Percentiles rank a stretch among this genome's conserved stretches.
phyloP scores from a whole-genome alignment of 2,797 vertebrate species.

The Premnoplex brunnescens region DNA sequence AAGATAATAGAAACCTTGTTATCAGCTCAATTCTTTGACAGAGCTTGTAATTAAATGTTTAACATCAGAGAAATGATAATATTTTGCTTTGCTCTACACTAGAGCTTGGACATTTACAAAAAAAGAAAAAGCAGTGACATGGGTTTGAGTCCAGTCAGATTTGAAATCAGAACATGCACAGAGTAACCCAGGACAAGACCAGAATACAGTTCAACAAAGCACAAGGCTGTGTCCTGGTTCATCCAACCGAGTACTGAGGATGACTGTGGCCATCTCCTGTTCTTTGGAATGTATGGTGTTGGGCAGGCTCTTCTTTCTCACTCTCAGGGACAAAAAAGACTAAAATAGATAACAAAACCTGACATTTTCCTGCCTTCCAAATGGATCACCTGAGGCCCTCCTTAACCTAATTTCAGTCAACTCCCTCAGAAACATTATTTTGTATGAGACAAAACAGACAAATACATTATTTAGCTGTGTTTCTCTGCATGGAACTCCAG shows the following conservation, averaged over 20 bases:
- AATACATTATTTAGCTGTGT: neutral
- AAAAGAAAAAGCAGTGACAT: neutral
- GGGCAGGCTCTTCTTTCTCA: neutral
- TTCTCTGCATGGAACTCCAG: neutral
- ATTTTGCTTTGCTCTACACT: neutral
- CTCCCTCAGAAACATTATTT: neutral
- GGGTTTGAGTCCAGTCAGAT: neutral
- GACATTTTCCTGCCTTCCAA: neutral
- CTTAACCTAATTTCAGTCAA: neutral
- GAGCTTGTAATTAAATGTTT: neutral
- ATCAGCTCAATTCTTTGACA: neutral
- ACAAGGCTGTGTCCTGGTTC: neutral
- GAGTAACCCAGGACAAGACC: too few relatives aligned
- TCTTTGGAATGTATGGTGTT: neutral
- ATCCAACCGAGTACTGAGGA: neutral
- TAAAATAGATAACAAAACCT: neutral
- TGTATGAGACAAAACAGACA: neutral
- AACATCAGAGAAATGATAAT: neutral
- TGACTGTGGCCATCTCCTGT: neutral
- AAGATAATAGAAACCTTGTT: neutral
- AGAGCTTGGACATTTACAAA: neutral
- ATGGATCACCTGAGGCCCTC: neutral
- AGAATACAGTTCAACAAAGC: neutral
- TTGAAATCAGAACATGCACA: neutral
- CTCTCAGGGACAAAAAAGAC: neutral